These are phyloP conservation scores for Lypha dubia DNA, from an alignment of 2,888 invertebrate genomes.

Conservation along the genomic window DNA sequence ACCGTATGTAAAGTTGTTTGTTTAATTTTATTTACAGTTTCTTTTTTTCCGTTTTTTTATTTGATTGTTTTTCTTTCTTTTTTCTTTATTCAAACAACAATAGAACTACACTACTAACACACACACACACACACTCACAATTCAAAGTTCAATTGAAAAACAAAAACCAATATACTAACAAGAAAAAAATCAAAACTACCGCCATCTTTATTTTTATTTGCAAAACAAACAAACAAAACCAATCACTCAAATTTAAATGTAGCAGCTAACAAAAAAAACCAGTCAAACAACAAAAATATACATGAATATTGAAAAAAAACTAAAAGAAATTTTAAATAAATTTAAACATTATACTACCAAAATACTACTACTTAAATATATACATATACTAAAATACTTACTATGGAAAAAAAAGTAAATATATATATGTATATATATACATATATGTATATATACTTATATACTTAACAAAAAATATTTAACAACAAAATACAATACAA, in stretches of 20 bases:
- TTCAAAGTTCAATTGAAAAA: constrained; percentile 22
- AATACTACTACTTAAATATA: constrained; percentile 64
- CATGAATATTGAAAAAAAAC: constrained; percentile 38
- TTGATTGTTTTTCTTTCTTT: not conserved
- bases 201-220: constrained; percentile 27
- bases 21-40: constrained; percentile 38
- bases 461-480: constrained; percentile 58
- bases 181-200: constrained; percentile 39
- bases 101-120: constrained; percentile 4
- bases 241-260: constrained; percentile 47
- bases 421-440: constrained; percentile 57
- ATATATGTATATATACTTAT: constrained; percentile 59
- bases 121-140: not conserved
- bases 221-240: constrained; percentile 57
- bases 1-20: constrained; percentile 21
- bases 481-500: constrained; percentile 64
- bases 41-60: not conserved
- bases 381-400: constrained; percentile 70
- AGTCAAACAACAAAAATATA: constrained; percentile 51
- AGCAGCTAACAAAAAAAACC: constrained; percentile 45
- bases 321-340: constrained; percentile 59
- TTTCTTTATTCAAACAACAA: not conserved
- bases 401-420: constrained; percentile 49
- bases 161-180: constrained; percentile 6
- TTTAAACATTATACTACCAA: constrained; percentile 59